Percentiles rank a stretch among this genome's conserved stretches.
phyloP scores from a whole-genome alignment of 2,113 vertebrate species.

The Zosterops hypoxanthus region DNA sequence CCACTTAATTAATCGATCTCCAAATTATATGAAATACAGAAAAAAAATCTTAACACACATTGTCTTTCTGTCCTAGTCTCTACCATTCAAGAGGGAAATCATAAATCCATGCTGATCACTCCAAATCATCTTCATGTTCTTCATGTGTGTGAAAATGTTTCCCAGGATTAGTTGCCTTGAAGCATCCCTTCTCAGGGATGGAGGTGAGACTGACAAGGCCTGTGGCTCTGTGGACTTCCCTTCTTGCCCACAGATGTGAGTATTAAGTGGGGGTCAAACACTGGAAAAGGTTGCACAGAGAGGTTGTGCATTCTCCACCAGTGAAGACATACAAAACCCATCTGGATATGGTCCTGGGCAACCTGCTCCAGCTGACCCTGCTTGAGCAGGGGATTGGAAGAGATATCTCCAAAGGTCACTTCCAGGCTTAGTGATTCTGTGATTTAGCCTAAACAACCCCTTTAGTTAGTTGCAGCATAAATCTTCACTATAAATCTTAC shows the following conservation, averaged over 20 bases:
- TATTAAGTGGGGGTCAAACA: neutral
- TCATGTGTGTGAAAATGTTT: neutral
- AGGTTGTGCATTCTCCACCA: neutral
- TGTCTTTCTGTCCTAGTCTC: neutral
- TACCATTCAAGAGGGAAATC: neutral
- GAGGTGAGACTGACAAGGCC: neutral
- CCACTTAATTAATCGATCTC: neutral
- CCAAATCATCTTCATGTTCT: neutral
- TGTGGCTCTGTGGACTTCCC: neutral
- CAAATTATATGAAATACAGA: neutral
- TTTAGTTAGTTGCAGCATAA: neutral
- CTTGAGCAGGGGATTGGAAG: neutral
- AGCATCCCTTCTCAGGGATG: neutral
- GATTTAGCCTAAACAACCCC: neutral
- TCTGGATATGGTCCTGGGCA: neutral
- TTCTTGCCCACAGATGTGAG: neutral
- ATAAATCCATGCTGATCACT: neutral
- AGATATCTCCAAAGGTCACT: neutral
- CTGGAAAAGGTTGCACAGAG: neutral
- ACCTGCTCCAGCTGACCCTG: neutral
- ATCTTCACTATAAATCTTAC: neutral
- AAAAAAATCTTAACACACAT: neutral
- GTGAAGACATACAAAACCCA: neutral
- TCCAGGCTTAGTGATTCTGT: neutral
- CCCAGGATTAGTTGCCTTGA: neutral